These are phyloP conservation scores for Uropsilus gracilis DNA, from an alignment of 2,113 vertebrate genomes.

Conservation along the genomic window DNA sequence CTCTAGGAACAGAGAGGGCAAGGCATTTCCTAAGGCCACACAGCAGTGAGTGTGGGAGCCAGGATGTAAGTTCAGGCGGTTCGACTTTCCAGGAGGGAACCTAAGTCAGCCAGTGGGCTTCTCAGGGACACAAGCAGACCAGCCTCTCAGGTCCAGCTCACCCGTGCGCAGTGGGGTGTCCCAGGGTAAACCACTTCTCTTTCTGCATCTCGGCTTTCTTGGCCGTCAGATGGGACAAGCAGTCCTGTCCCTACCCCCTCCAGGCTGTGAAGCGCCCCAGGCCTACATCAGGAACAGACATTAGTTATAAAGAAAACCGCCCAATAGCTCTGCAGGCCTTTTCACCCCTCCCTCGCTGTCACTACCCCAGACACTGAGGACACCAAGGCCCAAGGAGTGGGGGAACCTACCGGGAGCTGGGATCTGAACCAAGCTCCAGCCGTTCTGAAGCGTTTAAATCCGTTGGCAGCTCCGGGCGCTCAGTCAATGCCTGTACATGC, in stretches of 20 bases:
- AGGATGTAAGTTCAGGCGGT: background rate
- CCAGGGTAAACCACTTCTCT: too few relatives aligned
- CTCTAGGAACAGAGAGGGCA: slow-evolving; percentile 32
- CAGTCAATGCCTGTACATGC: background rate
- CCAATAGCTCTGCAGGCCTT: background rate
- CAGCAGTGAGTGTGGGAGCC: background rate
- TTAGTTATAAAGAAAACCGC: background rate
- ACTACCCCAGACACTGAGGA: background rate
- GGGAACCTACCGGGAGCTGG: background rate
- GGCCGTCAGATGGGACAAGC: background rate
- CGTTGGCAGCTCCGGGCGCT: background rate
- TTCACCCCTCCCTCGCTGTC: background rate
- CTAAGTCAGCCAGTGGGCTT: background rate
- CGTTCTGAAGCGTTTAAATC: background rate
- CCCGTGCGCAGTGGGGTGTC: background rate
- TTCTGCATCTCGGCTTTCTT: too few relatives aligned
- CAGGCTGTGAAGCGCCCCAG: background rate
- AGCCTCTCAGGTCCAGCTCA: background rate
- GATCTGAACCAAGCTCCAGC: background rate
- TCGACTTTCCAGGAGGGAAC: background rate
- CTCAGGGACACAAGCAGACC: background rate
- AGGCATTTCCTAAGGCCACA: slow-evolving; percentile 15
- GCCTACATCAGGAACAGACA: background rate
- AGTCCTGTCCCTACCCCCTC: background rate
- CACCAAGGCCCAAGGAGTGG: background rate